phyloP scores from a whole-genome alignment of 2,797 vertebrate genomes.

The Halcyon leucocephala region DNA sequence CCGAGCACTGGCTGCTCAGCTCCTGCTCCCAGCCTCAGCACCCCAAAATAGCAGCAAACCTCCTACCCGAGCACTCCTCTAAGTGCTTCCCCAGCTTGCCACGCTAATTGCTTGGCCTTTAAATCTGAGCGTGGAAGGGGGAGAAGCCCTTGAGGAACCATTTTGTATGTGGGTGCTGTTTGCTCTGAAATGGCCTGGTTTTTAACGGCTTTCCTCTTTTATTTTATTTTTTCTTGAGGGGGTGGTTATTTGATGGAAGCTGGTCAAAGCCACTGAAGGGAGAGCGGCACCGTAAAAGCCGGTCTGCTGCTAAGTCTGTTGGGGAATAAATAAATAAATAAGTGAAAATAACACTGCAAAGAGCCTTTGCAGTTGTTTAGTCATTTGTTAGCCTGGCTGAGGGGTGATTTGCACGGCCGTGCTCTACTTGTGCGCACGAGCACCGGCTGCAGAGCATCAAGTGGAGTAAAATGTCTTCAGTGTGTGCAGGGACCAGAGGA shows the following conservation, averaged over 20 bases:
- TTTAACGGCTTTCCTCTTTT: conserved; percentile 13
- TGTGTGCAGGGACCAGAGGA: neutral
- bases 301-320: conserved; percentile 42
- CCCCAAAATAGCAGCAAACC: neutral
- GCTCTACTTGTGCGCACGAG: neutral
- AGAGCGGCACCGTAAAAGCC: conserved; percentile 8
- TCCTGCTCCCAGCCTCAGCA: neutral
- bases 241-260: neutral
- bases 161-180: conserved; percentile 32
- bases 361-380: conserved; percentile 49
- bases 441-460: neutral
- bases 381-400: conserved; percentile 31
- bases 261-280: conserved; percentile 14
- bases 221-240: neutral
- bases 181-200: conserved; percentile 21
- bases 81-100: neutral
- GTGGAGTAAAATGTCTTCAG: neutral
- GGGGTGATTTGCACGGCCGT: neutral
- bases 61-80: neutral
- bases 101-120: conserved; percentile 17
- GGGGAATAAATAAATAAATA: neutral
- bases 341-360: conserved; percentile 19
- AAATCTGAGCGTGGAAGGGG: neutral
- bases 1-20: neutral
- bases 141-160: neutral